Percentiles rank a stretch among this genome's conserved stretches.
phyloP scores from a whole-genome alignment of 1,140 invertebrate genomes.

The Leptestheria dahalacensis region DNA sequence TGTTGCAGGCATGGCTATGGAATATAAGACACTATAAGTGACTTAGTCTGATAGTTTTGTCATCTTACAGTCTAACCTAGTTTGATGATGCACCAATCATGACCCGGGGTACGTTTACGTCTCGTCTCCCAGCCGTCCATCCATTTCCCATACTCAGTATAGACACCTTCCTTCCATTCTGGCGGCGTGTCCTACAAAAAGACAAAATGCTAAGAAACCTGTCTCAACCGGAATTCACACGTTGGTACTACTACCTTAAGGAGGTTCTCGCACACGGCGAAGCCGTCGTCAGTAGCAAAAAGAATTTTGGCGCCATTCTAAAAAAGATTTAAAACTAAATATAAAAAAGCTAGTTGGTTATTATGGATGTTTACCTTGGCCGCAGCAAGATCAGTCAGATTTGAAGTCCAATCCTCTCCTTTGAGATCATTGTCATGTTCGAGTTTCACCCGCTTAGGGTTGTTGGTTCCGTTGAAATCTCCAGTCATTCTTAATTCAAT shows the following conservation, averaged over 20 bases:
- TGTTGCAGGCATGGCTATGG: background rate
- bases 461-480: no score
- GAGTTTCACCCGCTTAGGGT: no score
- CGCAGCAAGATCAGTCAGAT: background rate
- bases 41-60: no score
- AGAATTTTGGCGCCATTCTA: slow-evolving; percentile 41
- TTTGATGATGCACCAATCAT: slow-evolving; percentile 11
- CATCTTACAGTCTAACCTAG: no score
- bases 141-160: slow-evolving; percentile 49
- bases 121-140: slow-evolving; percentile 58
- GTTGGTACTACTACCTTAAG: no score
- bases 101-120: slow-evolving; percentile 37
- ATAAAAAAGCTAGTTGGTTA: background rate
- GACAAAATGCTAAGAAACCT: no score
- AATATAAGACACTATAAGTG: background rate
- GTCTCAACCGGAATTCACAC: no score
- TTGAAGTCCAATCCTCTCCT: background rate
- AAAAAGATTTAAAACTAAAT: background rate
- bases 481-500: no score
- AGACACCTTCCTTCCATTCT: slow-evolving; percentile 39
- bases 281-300: slow-evolving; percentile 51
- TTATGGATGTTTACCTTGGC: background rate
- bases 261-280: slow-evolving; percentile 47
- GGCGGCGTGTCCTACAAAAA: slow-evolving; percentile 32
- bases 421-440: no score